Evolutionary conservation across 2,888 invertebrate genomes (phyloP), one percentile per base, ranked within the genome.

Genomic region (Tipula lateralis): DNA sequence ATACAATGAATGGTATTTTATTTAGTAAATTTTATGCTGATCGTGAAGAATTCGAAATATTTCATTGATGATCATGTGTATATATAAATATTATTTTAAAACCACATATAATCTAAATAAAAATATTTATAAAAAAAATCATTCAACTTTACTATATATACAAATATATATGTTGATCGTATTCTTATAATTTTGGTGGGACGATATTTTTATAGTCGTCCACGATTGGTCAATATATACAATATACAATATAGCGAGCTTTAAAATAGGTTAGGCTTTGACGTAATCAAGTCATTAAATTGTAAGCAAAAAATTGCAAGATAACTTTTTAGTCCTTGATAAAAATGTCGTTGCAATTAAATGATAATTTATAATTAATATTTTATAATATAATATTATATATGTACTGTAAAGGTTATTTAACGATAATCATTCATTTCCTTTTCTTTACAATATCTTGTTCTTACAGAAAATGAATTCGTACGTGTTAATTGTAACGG

Each of bases 391-490:
- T 39, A 13, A 50, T 66, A 39, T 39, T 5, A 5, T 32, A 32
- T 32, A 32, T 32, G 32, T 7, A 16, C n/a, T 66, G n/a, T n/a
- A 66, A 66, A 66, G 66, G 66, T 66, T 66, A 66, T 66, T 66
- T 66, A 66, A 66, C 66, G 66, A 24, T 66, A 66, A 66, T 66
- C 66, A 24, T 84, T 84, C 16, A 34, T 34, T 36, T 32, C 19
- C 32, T 19, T 83, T 84, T 24, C 2, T n/a, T n/a, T 24, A n/a
- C n/a, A n/a, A n/a, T 85, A 80, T 86, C 81, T 87, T 32, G 84
- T 34, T 16, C 16, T 89, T 89, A 19, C 87, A 90, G 90, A 89
- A 89, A 88, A 90, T 90, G 90, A 90, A 89, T 86, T 88, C 89
- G 88, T 87, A 88, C 86, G 87, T 88, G 87, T 87, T 90, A 86